A percentile compares a stretch with the other conserved stretches of the same genome.
Conservation (phyloP, 2,888 invertebrate species). For the Byasa hedistus region DNA sequence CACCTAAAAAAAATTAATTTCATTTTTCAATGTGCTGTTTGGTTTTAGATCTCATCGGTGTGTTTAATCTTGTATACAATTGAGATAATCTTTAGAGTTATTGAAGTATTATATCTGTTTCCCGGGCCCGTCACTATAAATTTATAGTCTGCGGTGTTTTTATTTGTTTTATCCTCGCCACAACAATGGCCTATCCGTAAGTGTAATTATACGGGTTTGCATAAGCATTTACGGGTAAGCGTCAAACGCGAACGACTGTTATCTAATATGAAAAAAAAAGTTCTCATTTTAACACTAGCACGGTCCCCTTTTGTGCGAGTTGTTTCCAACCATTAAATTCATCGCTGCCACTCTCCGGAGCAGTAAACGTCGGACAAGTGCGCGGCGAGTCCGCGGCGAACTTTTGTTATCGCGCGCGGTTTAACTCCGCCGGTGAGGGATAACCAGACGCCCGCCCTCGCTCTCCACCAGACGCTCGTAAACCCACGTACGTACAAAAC, state of each 20-base stretch:
- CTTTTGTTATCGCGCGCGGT: constrained; percentile 32
- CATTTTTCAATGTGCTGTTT: no score
- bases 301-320: constrained; percentile 39
- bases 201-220: constrained; percentile 49
- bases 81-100: not conserved
- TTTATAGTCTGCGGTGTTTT: constrained; percentile 31
- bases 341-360: constrained; percentile 42
- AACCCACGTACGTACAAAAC: constrained; percentile 41
- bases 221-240: constrained; percentile 44
- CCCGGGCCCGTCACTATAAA: constrained; percentile 19
- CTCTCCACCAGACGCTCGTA: constrained; percentile 48
- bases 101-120: not conserved
- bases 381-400: constrained; percentile 34
- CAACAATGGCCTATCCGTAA: constrained; percentile 52
- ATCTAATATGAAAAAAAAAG: constrained; percentile 45
- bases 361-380: constrained; percentile 41
- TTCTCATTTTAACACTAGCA: constrained; percentile 49
- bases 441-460: constrained; percentile 29
- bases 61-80: not conserved
- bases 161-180: constrained; percentile 42
- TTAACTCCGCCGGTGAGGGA: constrained; percentile 18
- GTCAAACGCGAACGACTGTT: constrained; percentile 47
- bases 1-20: no score
- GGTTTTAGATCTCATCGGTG: not conserved
- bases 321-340: constrained; percentile 44